Evolutionary conservation across 1,140 invertebrate genomes (phyloP).

Genomic region (Acromyrmex heyeri): DNA sequence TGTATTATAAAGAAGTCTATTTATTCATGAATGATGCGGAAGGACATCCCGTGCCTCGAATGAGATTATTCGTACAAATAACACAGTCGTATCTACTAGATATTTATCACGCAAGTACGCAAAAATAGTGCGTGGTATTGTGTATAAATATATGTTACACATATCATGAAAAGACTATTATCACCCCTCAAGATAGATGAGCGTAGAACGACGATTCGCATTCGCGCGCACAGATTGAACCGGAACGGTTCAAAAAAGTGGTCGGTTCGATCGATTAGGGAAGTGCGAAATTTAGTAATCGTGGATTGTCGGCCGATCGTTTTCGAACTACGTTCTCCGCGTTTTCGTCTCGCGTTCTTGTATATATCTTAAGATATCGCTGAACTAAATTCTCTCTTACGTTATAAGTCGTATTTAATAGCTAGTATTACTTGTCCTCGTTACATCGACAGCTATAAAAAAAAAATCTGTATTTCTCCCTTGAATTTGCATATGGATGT

Average conservation of each 20-base stretch:
- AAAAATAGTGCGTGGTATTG: constrained; percentile 50
- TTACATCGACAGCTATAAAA: constrained; percentile 40
- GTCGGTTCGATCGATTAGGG: constrained; percentile 35
- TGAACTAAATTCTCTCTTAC: constrained; percentile 39
- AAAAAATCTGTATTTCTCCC: constrained; percentile 16
- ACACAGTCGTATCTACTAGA: constrained; percentile 44
- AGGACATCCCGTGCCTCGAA: constrained; percentile 32
- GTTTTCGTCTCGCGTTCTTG: constrained; percentile 16
- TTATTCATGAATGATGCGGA: constrained; percentile 55
- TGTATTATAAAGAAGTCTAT: constrained; percentile 38
- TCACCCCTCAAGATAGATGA: constrained; percentile 53
- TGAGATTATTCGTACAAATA: constrained; percentile 63
- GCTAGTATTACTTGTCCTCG: constrained; percentile 23
- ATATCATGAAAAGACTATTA: constrained; percentile 53
- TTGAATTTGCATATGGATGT: neutral
- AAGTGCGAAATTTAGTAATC: constrained; percentile 53
- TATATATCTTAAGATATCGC: constrained; percentile 30
- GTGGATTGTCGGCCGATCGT: constrained; percentile 63
- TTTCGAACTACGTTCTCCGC: constrained; percentile 51
- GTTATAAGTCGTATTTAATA: constrained; percentile 39
- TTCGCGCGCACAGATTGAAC: constrained; percentile 39
- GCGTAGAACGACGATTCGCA: constrained; percentile 58
- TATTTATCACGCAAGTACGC: constrained; percentile 56
- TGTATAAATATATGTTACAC: constrained; percentile 51
- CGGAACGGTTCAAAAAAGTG: constrained; percentile 20